Evolutionary conservation across 2,797 vertebrate genomes (phyloP).

Genomic region (Bovichtus diacanthus): DNA sequence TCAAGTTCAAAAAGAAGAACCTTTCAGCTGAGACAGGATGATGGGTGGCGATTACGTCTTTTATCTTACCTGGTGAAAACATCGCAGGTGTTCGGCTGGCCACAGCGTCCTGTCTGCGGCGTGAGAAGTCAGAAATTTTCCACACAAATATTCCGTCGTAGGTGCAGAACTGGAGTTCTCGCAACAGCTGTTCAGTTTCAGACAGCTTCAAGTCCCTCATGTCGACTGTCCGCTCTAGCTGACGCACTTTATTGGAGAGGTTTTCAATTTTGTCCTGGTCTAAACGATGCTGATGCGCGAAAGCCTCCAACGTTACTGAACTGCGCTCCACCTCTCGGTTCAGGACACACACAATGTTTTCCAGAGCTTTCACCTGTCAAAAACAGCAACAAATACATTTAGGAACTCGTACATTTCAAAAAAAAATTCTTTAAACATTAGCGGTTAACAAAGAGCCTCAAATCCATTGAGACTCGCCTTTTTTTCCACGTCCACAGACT

Average conservation of each 20-base stretch:
- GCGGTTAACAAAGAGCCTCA: neutral
- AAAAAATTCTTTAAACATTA: neutral
- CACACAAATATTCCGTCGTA: constrained; percentile 95
- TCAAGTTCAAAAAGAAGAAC: neutral
- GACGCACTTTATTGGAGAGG: constrained; percentile 90
- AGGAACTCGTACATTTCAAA: constrained; percentile 10
- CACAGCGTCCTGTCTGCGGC: constrained; percentile 94
- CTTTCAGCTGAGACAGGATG: neutral
- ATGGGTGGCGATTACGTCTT: neutral
- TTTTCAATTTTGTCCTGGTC: constrained; percentile 95
- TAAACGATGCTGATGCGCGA: constrained; percentile 89
- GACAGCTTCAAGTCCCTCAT: constrained; percentile 92
- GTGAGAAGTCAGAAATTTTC: constrained; percentile 93
- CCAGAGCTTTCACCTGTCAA: constrained; percentile 89
- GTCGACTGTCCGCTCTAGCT: constrained; percentile 91
- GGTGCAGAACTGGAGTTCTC: constrained; percentile 90
- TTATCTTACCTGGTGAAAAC: constrained; percentile 94
- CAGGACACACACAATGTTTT: constrained; percentile 95
- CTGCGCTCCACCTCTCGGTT: constrained; percentile 95
- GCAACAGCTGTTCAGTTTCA: constrained; percentile 90
- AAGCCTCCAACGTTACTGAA: constrained; percentile 88
- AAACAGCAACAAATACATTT: constrained; percentile 10
- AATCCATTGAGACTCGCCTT: constrained; percentile 57
- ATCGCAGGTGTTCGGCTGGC: constrained; percentile 91
- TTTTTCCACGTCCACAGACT: constrained; percentile 66